Conservation (phyloP, 2,797 vertebrate genomes). For the Bucorvus abyssinicus region DNA sequence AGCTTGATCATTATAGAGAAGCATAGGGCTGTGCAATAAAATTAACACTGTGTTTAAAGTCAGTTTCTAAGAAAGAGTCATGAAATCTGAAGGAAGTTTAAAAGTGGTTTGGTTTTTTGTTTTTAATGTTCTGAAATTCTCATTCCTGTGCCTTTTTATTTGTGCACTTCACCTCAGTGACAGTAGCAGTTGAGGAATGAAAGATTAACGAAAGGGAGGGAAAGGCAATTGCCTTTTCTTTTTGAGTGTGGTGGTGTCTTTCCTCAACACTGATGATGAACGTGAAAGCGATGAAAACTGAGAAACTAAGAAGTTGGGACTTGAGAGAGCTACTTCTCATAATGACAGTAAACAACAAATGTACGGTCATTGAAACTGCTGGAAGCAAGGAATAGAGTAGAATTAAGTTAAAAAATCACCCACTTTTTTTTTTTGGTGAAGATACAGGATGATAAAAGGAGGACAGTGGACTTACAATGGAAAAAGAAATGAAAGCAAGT, state of each 20-base stretch:
- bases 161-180: background rate
- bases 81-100: background rate
- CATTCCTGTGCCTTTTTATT: background rate
- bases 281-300: background rate
- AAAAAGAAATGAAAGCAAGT: background rate
- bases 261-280: background rate
- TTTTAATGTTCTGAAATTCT: background rate
- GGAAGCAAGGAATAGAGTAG: background rate
- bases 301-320: background rate
- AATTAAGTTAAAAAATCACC: background rate
- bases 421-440: background rate
- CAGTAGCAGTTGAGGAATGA: background rate
- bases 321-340: background rate
- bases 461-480: background rate
- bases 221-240: background rate
- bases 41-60: background rate
- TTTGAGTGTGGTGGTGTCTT: background rate
- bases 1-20: background rate
- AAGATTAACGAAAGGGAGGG: background rate
- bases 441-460: background rate
- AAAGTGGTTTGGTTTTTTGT: background rate
- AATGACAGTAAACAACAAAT: background rate
- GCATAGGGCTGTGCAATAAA: background rate
- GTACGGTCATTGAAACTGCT: background rate
- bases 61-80: background rate